Base-by-base conservation (phyloP, 2,888 invertebrate genomes). In the Caenorhabditis macrosperma region DNA sequence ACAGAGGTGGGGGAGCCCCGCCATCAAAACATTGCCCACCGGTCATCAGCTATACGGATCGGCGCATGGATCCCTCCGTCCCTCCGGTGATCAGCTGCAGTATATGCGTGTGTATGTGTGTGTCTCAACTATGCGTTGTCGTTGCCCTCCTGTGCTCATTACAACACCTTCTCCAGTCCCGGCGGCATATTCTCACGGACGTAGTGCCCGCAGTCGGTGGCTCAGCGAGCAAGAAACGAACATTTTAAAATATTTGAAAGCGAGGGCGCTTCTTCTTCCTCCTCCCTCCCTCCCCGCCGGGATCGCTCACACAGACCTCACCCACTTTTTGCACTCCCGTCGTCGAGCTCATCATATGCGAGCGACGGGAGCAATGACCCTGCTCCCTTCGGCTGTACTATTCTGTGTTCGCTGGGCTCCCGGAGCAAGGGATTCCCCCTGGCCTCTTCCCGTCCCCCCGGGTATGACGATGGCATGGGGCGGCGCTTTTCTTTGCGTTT, bases 251-350 rank as follows among this genome's bases (percentile, higher is more conserved):
- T 63, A 63, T 63, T 63, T 63, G 35, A 20, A 63, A 63, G 57
- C 24, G 57, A 57, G 52, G 52, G 52, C 30, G 28, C 55, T 54
- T n/a, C n/a, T n/a, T n/a, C n/a, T n/a, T n/a, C n/a, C n/a, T n/a
- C n/a, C n/a, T n/a, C n/a, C n/a, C 35, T 2, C 54, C 6, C 30
- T 22, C 22, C 35, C 17, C 35, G 22, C 17, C 17, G 22, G 38
- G 22, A 22, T 24, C 17, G 33, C 33, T 33, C 33, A 7, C 24
- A 26, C 46, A 17, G 46, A 46, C 24, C 28, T 63, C 63, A 50
- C 63, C 63, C 63, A 63, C 63, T 63, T 63, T 63, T 64, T 64
- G 64, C 38, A 52, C 52, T 50, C 64, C 38, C 38, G 57, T 57
- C 57, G 57, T 57, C 57, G 38, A 57, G 35, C 57, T 35, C 57